Evolutionary conservation across 2,113 vertebrate species (phyloP), one percentile per base, ranked within the genome.

Genomic region (Atractosteus spatula): DNA sequence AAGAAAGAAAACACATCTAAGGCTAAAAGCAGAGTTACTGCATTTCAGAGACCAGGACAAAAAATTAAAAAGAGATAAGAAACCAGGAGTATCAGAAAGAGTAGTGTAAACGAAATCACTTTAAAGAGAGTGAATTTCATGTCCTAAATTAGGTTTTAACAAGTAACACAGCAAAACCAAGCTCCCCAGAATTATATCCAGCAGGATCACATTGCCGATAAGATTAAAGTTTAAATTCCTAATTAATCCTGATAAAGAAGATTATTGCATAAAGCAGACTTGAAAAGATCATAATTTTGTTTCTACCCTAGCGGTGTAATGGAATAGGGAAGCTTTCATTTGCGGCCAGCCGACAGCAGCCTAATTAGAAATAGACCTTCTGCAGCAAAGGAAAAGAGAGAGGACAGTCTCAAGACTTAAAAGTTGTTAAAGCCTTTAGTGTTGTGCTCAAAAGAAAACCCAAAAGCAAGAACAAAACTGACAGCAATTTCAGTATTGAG

Each of bases 161-260:
- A 7, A 10, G 55, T 12, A 44, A 29, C 17, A 74, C 47, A 63
- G 57, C 57, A 62, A 42, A 62, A 68, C 66, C 59, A 3, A 68
- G 43, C 71, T 5, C 66, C n/a, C 16, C 68, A 54, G 62, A 68
- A 68, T 41, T 54, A 29, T 47, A 43, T 41, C 54, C 62, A 57
- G 55, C n/a, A 54, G 64, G 67, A 79, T 71, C 72, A 72, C 80
- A 79, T 59, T 4, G 8, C 67, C 11, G 80, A 86, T 88, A 87
- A 87, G 80, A 88, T 88, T 88, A 87, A 86, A 87, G 79, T 88
- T 78, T 80, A 85, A 88, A 89, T 88, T 88, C 86, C 83, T 85
- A 90, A 89, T 89, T 87, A 90, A 89, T 90, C 87, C 85, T 61
- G 77, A 79, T 88, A 85, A 90, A 88, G 77, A 80, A 83, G 85